Base-by-base conservation (phyloP, 2,797 vertebrate species). In the Mastacembelus armatus region DNA sequence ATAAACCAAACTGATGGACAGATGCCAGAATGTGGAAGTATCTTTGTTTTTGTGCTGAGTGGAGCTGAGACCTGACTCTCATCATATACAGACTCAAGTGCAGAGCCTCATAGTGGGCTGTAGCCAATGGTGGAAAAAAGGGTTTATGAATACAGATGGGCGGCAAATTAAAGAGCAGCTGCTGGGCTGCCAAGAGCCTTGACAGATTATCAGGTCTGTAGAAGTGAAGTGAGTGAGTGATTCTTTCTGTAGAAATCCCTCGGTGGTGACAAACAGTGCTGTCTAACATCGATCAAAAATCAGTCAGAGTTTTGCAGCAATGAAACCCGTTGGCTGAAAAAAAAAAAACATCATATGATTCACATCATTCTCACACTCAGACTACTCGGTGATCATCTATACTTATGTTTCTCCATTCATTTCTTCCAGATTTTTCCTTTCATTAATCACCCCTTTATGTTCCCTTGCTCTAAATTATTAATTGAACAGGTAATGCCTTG, bases 1-100 rank as follows among this genome's bases (percentile, higher is more conserved):
- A 75, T 51, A 49, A 83, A 69, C 33, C 71, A 72, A 76, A 84
- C 73, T 51, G 45, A 79, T 52, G 51, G 74, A 64, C 39, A 55
- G 19, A 64, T 40, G 78, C 51, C 47, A 69, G 27, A 54, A 39
- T 72, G 24, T 21, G 33, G 26, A 61, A 5, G 15, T 19, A 10
- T 69, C 49, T 43, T 66, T 45, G 42, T 48, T 42, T 56, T 55
- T 39, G 35, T 33, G 6, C 3, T 10, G 9, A 10, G 40, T 48
- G 26, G 33, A 14, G 29, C 36, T 16, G 5, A 3, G 24, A 16
- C 19, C 60, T 38, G 58, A 33, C 21, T 4, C 3, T 68, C 24
- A 67, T 29, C 16, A 15, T 43, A 43, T 38, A 21, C 22, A 15
- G 7, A 26, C 14, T 48, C 9, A 49, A 54, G 21, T 26, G 29